A percentile compares a stretch with the other conserved stretches of the same genome.
phyloP scores from a whole-genome alignment of 2,797 vertebrate genomes.

The Coregonus sp. region DNA sequence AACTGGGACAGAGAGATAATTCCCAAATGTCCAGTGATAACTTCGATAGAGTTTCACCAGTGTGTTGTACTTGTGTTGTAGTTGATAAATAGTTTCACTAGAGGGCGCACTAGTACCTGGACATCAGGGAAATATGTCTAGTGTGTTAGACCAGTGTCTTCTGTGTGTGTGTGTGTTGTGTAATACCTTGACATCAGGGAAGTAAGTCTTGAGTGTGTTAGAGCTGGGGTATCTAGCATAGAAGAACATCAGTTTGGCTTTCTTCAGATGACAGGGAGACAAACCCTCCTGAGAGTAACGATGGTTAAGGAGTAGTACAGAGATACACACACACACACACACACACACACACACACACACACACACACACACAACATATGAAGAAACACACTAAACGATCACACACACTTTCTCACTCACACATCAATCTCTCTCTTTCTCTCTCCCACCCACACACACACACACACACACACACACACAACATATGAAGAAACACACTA shows the following conservation, averaged over 20 bases:
- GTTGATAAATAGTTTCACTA: background rate
- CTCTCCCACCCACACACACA: too few species aligned
- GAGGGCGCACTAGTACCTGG: background rate
- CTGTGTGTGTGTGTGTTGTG: background rate
- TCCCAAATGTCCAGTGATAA: too few species aligned
- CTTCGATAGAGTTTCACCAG: too few species aligned
- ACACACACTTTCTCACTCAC: background rate
- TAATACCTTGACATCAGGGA: conserved; percentile 82
- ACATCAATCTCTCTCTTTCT: background rate
- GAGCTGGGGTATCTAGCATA: conserved; percentile 82
- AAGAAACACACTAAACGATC: too few species aligned
- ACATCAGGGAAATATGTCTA: background rate
- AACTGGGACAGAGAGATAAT: background rate
- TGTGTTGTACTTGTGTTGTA: background rate
- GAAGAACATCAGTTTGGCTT: conserved; percentile 85
- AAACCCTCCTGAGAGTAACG: conserved; percentile 78
- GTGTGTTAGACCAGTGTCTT: too few species aligned
- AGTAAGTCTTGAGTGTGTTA: conserved; percentile 81
- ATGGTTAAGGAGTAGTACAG: conserved; percentile 60
- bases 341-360: too few species aligned
- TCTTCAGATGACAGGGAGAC: conserved; percentile 83
- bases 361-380: too few species aligned
- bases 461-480: too few species aligned
- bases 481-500: too few species aligned
- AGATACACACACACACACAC: conserved; percentile 1